Evolutionary conservation across 2,113 vertebrate species (phyloP).

Genomic region (Eidolon helvum): DNA sequence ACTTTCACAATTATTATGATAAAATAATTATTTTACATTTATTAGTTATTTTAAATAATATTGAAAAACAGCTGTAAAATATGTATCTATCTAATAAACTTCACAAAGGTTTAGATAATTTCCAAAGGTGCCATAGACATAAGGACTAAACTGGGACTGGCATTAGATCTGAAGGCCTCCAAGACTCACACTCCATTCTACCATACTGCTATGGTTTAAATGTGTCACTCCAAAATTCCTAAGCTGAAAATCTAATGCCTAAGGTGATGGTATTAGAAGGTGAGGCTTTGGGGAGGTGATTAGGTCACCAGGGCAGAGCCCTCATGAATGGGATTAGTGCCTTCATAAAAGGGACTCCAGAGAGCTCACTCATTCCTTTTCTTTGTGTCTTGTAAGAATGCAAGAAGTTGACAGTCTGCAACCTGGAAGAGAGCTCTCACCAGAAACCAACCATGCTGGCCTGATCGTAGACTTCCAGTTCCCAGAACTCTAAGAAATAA

Average conservation of each 20-base stretch:
- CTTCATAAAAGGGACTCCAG: background rate
- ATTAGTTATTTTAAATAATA: background rate
- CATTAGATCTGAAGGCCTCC: background rate
- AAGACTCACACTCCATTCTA: background rate
- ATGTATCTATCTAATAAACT: background rate
- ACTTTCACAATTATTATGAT: background rate
- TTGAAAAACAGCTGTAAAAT: background rate
- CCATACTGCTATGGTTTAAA: background rate
- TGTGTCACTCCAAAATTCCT: background rate
- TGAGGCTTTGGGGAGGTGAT: background rate
- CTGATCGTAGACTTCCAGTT: background rate
- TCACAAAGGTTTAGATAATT: background rate
- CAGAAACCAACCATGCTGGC: background rate
- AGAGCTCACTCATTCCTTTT: background rate
- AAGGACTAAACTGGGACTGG: background rate
- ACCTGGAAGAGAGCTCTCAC: background rate
- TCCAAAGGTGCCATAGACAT: background rate
- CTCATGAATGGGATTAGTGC: background rate
- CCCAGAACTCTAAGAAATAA: background rate
- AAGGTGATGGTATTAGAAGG: background rate
- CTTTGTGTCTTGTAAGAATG: background rate
- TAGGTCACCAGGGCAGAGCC: background rate
- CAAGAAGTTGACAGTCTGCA: background rate
- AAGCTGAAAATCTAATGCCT: background rate
- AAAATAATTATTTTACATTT: background rate